These are phyloP conservation scores for Spilogale gracilis DNA, from an alignment of 2,113 vertebrate genomes.

Conservation along the genomic window DNA sequence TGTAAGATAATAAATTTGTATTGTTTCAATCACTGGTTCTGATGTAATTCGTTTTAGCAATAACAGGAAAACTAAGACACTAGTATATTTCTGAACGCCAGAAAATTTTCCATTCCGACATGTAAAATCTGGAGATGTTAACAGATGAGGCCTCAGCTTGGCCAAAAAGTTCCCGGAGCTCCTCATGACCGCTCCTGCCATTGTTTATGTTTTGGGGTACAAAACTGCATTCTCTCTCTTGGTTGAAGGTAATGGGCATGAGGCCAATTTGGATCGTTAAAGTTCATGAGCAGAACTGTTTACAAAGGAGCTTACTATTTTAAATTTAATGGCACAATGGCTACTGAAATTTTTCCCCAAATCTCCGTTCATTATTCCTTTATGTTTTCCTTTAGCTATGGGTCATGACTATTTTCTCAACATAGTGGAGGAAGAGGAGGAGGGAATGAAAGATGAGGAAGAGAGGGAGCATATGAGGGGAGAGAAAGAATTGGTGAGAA, in stretches of 20 bases:
- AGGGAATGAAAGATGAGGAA: not conserved
- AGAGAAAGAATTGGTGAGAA: not conserved
- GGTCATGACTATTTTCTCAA: not conserved
- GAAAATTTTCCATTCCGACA: not conserved
- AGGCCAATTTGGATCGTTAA: not conserved
- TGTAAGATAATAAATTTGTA: not conserved
- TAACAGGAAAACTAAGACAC: not conserved
- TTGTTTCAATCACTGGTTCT: not conserved
- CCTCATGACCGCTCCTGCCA: rapidly evolving
- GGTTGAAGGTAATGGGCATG: not conserved
- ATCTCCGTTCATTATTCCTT: not conserved
- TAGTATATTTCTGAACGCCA: not conserved
- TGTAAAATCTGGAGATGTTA: not conserved
- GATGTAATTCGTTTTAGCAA: not conserved
- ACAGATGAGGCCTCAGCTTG: not conserved
- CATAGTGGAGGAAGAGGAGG: not conserved
- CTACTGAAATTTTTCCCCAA: not conserved
- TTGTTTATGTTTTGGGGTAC: not conserved
- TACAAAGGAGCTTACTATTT: not conserved
- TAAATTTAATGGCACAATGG: not conserved
- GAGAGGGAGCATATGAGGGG: rapidly evolving
- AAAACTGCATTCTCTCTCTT: not conserved
- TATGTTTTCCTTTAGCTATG: not conserved
- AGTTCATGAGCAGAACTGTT: not conserved
- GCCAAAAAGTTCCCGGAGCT: not conserved